Percentiles rank a stretch among this genome's conserved stretches.
These are phyloP conservation scores for Sebastes cheni DNA, from an alignment of 2,797 vertebrate species.

Conservation along the genomic window DNA sequence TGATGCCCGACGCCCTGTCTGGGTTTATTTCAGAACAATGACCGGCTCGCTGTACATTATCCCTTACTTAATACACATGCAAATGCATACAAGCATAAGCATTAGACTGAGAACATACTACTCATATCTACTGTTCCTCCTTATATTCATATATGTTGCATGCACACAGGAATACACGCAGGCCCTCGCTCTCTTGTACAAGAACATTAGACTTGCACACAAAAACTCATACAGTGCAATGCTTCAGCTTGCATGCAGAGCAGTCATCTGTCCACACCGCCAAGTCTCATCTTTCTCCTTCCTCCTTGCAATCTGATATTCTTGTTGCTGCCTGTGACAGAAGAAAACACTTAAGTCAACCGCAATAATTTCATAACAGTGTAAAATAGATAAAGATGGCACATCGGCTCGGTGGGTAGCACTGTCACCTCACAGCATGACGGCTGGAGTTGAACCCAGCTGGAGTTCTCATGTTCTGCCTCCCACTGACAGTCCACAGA, in stretches of 20 bases:
- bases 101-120: neutral
- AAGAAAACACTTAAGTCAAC: neutral
- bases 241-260: neutral
- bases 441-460: neutral
- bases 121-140: neutral
- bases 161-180: neutral
- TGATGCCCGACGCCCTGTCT: no score
- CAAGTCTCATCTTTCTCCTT: neutral
- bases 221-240: neutral
- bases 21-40: no score
- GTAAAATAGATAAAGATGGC: neutral
- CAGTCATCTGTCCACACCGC: neutral
- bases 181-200: neutral
- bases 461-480: neutral
- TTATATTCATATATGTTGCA: neutral
- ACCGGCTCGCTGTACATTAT: no score
- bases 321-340: neutral
- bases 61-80: no score
- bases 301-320: neutral
- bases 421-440: neutral
- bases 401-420: neutral
- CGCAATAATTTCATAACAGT: neutral
- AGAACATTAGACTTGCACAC: neutral
- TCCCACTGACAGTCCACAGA: neutral
- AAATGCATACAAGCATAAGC: neutral